Conservation (phyloP, 1,140 invertebrate genomes). For the Hormaphis cornu region DNA sequence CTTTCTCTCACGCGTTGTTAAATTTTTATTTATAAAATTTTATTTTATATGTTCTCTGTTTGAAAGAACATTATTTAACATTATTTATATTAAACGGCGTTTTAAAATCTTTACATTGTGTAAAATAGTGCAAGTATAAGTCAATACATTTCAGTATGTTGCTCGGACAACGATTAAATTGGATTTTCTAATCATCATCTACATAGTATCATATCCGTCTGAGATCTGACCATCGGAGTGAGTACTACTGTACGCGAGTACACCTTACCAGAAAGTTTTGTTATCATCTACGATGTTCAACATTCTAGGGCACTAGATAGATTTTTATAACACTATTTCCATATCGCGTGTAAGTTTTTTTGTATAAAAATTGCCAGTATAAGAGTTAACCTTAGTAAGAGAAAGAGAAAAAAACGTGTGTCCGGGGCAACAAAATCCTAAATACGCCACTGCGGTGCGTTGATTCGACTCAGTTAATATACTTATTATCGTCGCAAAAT, state of each 20-base stretch:
- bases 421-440: not conserved
- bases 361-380: not conserved
- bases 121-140: slow-evolving; percentile 2
- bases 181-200: not conserved
- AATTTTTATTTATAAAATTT: no score
- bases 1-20: not conserved
- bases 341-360: not conserved
- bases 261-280: no score
- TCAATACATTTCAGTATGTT: not conserved
- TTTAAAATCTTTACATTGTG: slow-evolving; percentile 3
- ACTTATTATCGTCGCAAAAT: no score
- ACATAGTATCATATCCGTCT: no score
- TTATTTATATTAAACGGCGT: slow-evolving; percentile 7
- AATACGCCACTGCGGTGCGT: slow-evolving; percentile 16
- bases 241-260: not conserved
- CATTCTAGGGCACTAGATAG: no score
- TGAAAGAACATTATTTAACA: not conserved
- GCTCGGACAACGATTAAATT: not conserved
- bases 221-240: not conserved
- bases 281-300: no score
- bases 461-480: no score
- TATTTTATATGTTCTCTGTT: no score
- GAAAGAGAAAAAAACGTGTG: not conserved
- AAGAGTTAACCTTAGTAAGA: not conserved
- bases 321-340: not conserved